A percentile compares a stretch with the other conserved stretches of the same genome.
phyloP scores from a whole-genome alignment of 2,113 vertebrate genomes.

The Lampris megalopsis region DNA sequence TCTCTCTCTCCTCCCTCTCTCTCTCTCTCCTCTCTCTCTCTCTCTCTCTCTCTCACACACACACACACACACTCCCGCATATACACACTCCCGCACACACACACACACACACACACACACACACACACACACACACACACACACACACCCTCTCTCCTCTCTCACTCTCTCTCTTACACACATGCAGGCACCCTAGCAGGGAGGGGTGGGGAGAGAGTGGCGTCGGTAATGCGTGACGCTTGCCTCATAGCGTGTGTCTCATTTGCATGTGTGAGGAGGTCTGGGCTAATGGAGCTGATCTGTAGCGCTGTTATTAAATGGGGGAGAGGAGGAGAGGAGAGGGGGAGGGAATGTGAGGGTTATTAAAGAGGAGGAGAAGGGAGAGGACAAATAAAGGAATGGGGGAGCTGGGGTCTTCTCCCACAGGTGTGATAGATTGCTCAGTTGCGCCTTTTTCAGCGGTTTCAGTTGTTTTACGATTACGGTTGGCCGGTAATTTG shows the following conservation, averaged over 20 bases:
- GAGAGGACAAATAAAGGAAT: conserved; percentile 27
- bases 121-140: conserved; percentile 6
- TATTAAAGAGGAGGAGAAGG: conserved; percentile 50
- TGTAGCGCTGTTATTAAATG: conserved; percentile 70
- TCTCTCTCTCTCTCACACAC: conserved; percentile 2
- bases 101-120: background rate
- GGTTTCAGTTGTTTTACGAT: conserved; percentile 37
- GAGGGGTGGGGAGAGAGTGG: conserved; percentile 37
- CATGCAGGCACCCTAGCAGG: conserved; percentile 15
- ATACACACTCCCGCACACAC: conserved; percentile 26
- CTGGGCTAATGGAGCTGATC: conserved; percentile 75
- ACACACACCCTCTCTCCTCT: background rate
- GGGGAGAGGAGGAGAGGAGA: conserved; percentile 10
- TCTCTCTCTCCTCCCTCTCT: background rate
- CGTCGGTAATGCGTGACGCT: conserved; percentile 62
- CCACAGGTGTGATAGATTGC: conserved; percentile 55
- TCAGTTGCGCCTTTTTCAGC: conserved; percentile 30
- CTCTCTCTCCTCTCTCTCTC: background rate
- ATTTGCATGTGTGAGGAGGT: conserved; percentile 79
- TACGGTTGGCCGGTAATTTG: background rate
- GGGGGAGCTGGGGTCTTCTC: conserved; percentile 51
- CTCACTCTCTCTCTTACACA: background rate
- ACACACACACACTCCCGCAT: conserved; percentile 19
- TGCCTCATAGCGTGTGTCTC: conserved; percentile 61
- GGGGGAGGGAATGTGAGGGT: background rate